A percentile compares a stretch with the other conserved stretches of the same genome.
Evolutionary conservation across 2,113 vertebrate genomes (phyloP).

Genomic region (Cebus imitator): DNA sequence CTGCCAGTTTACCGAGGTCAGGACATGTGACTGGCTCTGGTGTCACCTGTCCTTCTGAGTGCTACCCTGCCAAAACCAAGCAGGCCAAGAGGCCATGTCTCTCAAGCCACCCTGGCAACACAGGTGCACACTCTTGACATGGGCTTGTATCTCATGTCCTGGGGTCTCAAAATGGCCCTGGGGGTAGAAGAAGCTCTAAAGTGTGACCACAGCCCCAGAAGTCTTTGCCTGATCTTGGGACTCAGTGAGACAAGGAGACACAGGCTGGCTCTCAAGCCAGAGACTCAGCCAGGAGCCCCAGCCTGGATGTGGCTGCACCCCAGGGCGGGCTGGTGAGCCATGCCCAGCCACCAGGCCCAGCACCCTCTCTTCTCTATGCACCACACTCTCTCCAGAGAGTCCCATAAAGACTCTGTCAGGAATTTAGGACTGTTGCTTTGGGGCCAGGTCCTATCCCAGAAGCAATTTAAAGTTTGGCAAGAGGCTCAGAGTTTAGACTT

Average conservation of each 20-base stretch:
- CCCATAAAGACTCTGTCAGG: not conserved
- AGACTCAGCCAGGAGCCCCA: not conserved
- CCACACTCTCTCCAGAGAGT: not conserved
- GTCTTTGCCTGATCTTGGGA: not conserved
- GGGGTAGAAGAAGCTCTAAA: not conserved
- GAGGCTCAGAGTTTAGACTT: slow-evolving; percentile 29
- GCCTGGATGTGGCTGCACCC: not conserved
- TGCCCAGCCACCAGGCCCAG: not conserved
- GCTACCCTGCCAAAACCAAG: not conserved
- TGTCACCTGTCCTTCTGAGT: not conserved
- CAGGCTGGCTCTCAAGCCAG: not conserved
- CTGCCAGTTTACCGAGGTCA: not conserved
- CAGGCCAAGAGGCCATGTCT: not conserved
- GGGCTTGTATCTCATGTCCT: not conserved
- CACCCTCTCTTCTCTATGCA: not conserved
- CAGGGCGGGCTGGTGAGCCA: not conserved
- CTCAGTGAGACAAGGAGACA: not conserved
- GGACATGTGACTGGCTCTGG: not conserved
- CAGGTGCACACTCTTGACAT: not conserved
- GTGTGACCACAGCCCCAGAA: not conserved
- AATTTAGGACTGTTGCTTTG: slow-evolving; percentile 23
- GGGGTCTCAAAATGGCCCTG: not conserved
- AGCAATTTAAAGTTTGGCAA: slow-evolving; percentile 68
- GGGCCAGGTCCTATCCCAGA: slow-evolving; percentile 34
- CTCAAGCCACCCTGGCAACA: not conserved